Conservation (phyloP, 2,113 vertebrate genomes). For the Pterophyllum scalare region DNA sequence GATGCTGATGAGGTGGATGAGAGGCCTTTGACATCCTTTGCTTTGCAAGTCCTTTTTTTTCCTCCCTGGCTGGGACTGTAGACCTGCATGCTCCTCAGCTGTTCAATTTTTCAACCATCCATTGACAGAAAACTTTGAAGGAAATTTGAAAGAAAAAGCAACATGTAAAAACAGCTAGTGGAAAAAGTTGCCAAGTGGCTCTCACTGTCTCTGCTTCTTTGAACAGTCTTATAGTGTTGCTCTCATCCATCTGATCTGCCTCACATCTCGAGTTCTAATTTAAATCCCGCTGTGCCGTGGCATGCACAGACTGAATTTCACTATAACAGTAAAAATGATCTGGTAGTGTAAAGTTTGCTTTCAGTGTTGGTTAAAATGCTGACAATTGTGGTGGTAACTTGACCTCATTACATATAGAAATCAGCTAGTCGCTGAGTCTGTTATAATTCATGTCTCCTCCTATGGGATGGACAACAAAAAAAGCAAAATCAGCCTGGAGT, state of each 20-base stretch:
- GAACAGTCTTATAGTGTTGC: constrained; percentile 22
- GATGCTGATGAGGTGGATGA: constrained; percentile 54
- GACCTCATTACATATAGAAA: background rate
- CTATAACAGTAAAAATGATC: background rate
- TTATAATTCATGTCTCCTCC: background rate
- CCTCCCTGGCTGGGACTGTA: background rate
- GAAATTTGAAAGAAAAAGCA: constrained; percentile 48
- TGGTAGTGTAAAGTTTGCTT: background rate
- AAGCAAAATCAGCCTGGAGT: background rate
- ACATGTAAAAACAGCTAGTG: constrained; percentile 35
- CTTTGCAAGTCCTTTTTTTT: constrained; percentile 33
- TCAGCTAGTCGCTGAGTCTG: background rate
- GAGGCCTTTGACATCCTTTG: constrained; percentile 47
- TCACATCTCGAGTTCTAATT: constrained; percentile 11
- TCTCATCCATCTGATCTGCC: constrained; percentile 20
- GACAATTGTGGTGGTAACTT: background rate
- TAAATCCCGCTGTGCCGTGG: background rate
- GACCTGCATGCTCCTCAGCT: constrained; percentile 18
- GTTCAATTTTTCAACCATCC: constrained; percentile 47
- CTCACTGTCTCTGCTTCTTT: constrained; percentile 19
- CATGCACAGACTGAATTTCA: background rate
- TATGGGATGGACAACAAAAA: background rate
- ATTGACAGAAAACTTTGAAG: constrained; percentile 52
- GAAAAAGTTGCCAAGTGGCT: constrained; percentile 22
- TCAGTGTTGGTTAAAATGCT: background rate